A percentile compares a stretch with the other conserved stretches of the same genome.
Evolutionary conservation across 2,797 vertebrate genomes (phyloP).

Genomic region (Anguilla anguilla): DNA sequence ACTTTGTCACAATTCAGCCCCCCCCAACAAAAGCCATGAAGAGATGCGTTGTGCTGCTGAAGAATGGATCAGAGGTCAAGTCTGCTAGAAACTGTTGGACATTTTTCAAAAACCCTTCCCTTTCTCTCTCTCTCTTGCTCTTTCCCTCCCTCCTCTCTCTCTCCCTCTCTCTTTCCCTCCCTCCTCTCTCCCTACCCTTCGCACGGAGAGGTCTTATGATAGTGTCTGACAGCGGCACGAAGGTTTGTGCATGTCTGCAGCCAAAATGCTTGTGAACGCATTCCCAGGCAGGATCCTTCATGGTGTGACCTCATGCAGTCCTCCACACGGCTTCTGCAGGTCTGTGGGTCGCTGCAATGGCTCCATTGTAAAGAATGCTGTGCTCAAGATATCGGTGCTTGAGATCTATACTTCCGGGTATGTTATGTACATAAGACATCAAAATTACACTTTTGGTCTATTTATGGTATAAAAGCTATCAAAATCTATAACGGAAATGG

Average conservation of each 20-base stretch:
- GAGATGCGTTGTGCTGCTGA: conserved; percentile 47
- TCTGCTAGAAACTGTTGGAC: conserved; percentile 40
- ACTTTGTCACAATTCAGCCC: conserved; percentile 7
- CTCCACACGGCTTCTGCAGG: not conserved
- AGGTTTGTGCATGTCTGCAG: not conserved
- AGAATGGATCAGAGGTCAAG: conserved; percentile 53
- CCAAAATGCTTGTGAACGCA: not conserved
- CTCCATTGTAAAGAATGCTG: not conserved
- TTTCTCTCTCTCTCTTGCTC: conserved; percentile 21
- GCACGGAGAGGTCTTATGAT: not conserved
- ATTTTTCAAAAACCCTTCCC: conserved; percentile 26
- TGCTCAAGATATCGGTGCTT: not conserved
- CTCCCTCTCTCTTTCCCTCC: conserved; percentile 32
- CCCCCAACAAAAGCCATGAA: conserved; percentile 21
- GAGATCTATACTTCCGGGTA: not conserved
- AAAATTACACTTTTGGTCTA: not conserved
- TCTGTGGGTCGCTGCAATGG: not conserved
- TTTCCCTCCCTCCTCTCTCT: not conserved
- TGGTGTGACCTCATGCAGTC: not conserved
- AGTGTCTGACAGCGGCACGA: not conserved
- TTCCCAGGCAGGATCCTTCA: not conserved
- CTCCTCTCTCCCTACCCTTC: conserved; percentile 5
- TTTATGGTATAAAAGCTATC: not conserved
- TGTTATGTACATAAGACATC: not conserved
- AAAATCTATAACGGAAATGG: not conserved